phyloP scores from a whole-genome alignment of 2,797 vertebrate species.

The Lateolabrax maculatus region DNA sequence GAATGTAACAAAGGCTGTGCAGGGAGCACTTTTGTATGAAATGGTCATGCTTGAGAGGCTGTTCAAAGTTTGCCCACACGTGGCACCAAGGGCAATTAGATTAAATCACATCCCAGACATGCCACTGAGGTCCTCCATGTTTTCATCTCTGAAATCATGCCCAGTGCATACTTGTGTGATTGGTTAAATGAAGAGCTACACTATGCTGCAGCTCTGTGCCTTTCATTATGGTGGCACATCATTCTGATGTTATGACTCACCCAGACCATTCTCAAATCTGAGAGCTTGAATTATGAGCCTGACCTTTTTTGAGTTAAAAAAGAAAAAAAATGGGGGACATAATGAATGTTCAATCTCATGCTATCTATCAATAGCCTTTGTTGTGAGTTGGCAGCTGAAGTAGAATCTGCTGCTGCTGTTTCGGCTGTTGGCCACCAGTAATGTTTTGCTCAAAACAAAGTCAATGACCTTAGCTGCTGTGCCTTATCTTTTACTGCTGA shows the following conservation, averaged over 20 bases:
- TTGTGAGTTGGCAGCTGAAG: conserved; percentile 45
- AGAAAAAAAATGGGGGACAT: conserved; percentile 14
- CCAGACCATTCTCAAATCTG: conserved; percentile 36
- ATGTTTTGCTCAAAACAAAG: conserved; percentile 68
- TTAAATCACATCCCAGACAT: conserved; percentile 65
- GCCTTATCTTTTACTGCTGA: conserved; percentile 63
- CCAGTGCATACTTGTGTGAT: conserved; percentile 71
- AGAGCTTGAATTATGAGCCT: conserved; percentile 55
- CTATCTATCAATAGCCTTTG: conserved; percentile 55
- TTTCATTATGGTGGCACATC: conserved; percentile 74
- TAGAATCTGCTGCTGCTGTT: conserved; percentile 15
- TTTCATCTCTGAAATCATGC: conserved; percentile 70
- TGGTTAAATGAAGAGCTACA: conserved; percentile 67
- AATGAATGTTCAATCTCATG: conserved; percentile 24
- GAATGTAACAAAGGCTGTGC: conserved; percentile 32
- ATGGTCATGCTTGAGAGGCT: conserved; percentile 20
- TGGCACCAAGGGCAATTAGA: conserved; percentile 68
- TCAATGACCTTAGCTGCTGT: conserved; percentile 42
- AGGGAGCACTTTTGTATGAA: conserved; percentile 1
- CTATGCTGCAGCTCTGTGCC: conserved; percentile 53
- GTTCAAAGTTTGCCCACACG: conserved; percentile 54
- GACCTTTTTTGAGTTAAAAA: conserved; percentile 67
- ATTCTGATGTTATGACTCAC: conserved; percentile 81
- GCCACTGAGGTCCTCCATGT: conserved; percentile 63
- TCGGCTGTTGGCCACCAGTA: conserved; percentile 12